These are phyloP conservation scores for Cnemophilus loriae DNA, from an alignment of 2,113 vertebrate species.

Conservation along the genomic window DNA sequence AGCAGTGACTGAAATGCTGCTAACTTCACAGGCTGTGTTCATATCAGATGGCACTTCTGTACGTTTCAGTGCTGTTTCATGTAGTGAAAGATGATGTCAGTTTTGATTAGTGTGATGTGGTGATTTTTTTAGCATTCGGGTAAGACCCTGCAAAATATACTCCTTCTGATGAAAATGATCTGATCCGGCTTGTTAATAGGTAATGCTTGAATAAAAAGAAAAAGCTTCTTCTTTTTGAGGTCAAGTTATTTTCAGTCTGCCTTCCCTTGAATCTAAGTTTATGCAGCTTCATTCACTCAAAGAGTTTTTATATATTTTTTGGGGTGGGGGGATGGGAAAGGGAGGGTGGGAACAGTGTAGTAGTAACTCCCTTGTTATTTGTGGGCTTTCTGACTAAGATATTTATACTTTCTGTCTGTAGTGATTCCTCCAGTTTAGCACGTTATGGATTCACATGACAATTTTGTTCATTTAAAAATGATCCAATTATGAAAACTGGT, in stretches of 20 bases:
- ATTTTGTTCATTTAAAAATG: background rate
- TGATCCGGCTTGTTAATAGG: background rate
- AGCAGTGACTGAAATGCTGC: background rate
- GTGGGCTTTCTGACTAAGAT: background rate
- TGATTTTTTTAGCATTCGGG: background rate
- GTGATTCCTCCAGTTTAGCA: background rate
- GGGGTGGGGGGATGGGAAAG: background rate
- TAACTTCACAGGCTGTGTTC: background rate
- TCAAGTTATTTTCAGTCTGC: background rate
- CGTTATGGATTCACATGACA: background rate
- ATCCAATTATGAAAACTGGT: background rate
- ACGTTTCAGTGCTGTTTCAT: background rate
- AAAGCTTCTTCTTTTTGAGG: background rate
- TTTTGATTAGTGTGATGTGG: background rate
- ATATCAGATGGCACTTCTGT: background rate
- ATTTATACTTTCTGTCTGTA: background rate
- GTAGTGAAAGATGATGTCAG: background rate
- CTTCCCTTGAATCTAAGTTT: background rate
- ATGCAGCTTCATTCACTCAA: background rate
- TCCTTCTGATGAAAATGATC: background rate
- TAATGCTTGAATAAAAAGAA: background rate
- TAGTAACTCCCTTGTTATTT: constrained; percentile 7
- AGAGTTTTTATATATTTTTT: background rate
- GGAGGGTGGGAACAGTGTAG: background rate
- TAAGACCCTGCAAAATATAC: background rate